A percentile compares a stretch with the other conserved stretches of the same genome.
phyloP scores from a whole-genome alignment of 2,888 invertebrate genomes.

The Drosophila gaucha region DNA sequence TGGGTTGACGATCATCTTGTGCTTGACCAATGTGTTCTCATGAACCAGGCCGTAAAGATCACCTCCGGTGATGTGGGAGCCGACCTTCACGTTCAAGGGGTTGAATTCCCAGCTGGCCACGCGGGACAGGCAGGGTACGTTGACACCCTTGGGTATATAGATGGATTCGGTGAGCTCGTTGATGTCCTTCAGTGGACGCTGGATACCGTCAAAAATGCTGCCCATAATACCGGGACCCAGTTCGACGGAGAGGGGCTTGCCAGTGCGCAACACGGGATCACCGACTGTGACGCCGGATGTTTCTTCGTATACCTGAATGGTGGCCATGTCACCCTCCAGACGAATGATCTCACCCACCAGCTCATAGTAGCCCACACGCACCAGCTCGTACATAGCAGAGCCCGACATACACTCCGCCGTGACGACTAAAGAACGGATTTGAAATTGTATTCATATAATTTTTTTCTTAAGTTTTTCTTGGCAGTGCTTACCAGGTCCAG shows the following conservation, averaged over 20 bases:
- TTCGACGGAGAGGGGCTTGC: slow-evolving; percentile 99
- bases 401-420: slow-evolving; percentile 99
- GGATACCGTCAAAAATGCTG: slow-evolving; percentile 99
- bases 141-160: slow-evolving; percentile 99
- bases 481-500: slow-evolving; percentile 93
- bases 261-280: slow-evolving; percentile 98
- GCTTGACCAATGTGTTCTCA: slow-evolving; percentile 98
- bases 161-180: slow-evolving; percentile 96
- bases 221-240: slow-evolving; percentile 99
- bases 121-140: slow-evolving; percentile 95
- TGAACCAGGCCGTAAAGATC: slow-evolving; percentile 98
- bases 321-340: slow-evolving; percentile 99
- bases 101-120: slow-evolving; percentile 96
- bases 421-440: slow-evolving; percentile 90
- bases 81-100: slow-evolving; percentile 93
- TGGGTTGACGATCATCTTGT: slow-evolving; percentile 97
- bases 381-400: slow-evolving; percentile 99
- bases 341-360: slow-evolving; percentile 99
- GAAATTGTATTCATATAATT: background rate
- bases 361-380: slow-evolving; percentile 98
- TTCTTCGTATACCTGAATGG: slow-evolving; percentile 99
- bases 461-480: background rate
- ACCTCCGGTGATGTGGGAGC: slow-evolving; percentile 99
- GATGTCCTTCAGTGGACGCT: slow-evolving; percentile 98
- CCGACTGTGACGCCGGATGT: slow-evolving; percentile 99